Evolutionary conservation across 2,113 vertebrate genomes (phyloP).

Genomic region (Channa argus): DNA sequence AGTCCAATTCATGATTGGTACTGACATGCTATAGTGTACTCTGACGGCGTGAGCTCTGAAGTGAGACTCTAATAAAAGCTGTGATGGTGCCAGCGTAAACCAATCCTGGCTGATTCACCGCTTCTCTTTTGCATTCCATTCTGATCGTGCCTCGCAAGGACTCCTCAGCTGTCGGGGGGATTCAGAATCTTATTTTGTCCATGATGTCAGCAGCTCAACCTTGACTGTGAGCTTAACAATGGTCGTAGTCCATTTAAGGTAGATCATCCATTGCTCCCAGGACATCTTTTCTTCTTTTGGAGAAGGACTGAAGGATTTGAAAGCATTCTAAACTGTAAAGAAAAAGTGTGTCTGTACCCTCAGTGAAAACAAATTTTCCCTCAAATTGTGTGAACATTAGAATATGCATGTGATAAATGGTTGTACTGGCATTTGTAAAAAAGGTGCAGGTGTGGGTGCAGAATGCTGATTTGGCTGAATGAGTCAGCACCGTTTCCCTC

Average conservation of each 20-base stretch:
- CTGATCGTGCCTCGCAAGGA: conserved; percentile 40
- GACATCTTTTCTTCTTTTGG: background rate
- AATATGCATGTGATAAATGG: background rate
- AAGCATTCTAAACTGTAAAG: too few relatives aligned
- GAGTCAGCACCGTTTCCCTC: background rate
- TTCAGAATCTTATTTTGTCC: conserved; percentile 59
- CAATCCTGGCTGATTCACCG: conserved; percentile 39
- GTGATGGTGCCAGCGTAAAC: conserved; percentile 45
- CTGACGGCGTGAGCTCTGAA: background rate
- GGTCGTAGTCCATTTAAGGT: conserved; percentile 62
- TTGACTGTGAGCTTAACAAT: conserved; percentile 68
- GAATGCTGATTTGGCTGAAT: background rate
- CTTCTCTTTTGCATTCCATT: conserved; percentile 65
- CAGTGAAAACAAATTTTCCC: too few relatives aligned
- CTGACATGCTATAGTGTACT: background rate
- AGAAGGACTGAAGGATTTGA: background rate
- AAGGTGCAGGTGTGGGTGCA: background rate
- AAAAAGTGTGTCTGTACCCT: background rate
- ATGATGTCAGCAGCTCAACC: conserved; percentile 64
- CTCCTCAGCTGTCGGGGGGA: conserved; percentile 66
- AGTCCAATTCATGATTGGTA: background rate
- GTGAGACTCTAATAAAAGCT: conserved; percentile 21
- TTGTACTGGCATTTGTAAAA: too few relatives aligned
- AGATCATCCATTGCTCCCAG: conserved; percentile 16
- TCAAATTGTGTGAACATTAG: background rate